phyloP scores from a whole-genome alignment of 2,797 vertebrate species.

The Emydoidea blandingii region DNA sequence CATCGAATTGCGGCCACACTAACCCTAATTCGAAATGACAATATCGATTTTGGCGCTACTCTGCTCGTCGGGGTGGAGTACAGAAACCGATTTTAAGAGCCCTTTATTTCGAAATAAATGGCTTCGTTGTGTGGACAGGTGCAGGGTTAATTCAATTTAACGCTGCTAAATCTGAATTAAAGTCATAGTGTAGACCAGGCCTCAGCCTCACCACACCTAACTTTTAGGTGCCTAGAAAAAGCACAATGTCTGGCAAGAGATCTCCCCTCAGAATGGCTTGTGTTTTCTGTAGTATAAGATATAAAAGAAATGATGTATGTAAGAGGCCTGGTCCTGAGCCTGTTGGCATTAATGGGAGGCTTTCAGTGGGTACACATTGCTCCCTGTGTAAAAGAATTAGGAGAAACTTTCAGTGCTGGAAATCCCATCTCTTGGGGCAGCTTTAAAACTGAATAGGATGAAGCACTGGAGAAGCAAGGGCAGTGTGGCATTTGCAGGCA shows the following conservation, averaged over 20 bases:
- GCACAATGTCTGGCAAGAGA: not conserved
- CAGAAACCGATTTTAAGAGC: too few relatives aligned
- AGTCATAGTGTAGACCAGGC: too few relatives aligned
- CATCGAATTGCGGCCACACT: too few relatives aligned
- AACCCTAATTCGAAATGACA: too few relatives aligned
- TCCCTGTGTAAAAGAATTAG: not conserved
- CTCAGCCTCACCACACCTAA: not conserved
- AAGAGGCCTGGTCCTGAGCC: not conserved
- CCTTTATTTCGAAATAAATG: too few relatives aligned
- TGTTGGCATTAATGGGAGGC: not conserved
- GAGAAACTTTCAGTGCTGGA: not conserved
- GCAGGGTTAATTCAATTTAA: too few relatives aligned
- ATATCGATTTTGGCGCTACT: too few relatives aligned
- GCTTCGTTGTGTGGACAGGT: too few relatives aligned
- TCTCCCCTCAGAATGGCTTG: not conserved
- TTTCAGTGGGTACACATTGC: not conserved
- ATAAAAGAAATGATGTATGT: not conserved
- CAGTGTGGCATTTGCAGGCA: not conserved
- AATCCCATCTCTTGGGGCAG: not conserved
- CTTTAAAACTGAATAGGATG: not conserved
- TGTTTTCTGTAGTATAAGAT: not conserved
- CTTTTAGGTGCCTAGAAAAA: not conserved
- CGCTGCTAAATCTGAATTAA: too few relatives aligned
- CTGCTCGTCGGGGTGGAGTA: too few relatives aligned
- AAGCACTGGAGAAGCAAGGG: not conserved